Conservation (phyloP, 2,888 invertebrate genomes). For the Tanypteryx hageni region DNA sequence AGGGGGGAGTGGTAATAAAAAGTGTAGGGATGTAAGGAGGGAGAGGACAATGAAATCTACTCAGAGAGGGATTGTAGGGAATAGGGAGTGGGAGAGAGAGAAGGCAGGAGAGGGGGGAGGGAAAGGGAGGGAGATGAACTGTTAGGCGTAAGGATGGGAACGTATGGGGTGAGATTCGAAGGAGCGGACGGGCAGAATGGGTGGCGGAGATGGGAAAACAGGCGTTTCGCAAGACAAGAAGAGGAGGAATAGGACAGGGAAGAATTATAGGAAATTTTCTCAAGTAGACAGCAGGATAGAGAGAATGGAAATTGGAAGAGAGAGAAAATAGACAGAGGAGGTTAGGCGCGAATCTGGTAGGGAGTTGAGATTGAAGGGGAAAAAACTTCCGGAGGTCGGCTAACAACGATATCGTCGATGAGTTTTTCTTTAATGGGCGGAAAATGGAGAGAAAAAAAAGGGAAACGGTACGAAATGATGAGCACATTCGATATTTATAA, state of each 20-base stretch:
- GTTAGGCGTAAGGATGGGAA: background rate
- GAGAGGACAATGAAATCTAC: background rate
- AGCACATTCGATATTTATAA: background rate
- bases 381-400: background rate
- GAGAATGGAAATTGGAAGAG: background rate
- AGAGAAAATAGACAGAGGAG: background rate
- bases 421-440: background rate
- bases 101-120: background rate
- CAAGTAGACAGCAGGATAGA: background rate
- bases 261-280: conserved; percentile 11
- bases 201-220: background rate
- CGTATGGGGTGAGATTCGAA: background rate
- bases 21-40: background rate
- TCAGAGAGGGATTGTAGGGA: background rate
- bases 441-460: background rate
- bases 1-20: background rate
- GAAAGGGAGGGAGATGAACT: too few relatives aligned
- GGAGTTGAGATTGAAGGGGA: background rate
- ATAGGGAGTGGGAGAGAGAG: background rate
- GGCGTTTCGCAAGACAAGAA: background rate
- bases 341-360: background rate
- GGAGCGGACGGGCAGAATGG: background rate
- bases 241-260: background rate
- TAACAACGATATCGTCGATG: background rate
- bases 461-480: background rate